Evolutionary conservation across 2,888 invertebrate species (phyloP).

Genomic region (Euclidia mi): DNA sequence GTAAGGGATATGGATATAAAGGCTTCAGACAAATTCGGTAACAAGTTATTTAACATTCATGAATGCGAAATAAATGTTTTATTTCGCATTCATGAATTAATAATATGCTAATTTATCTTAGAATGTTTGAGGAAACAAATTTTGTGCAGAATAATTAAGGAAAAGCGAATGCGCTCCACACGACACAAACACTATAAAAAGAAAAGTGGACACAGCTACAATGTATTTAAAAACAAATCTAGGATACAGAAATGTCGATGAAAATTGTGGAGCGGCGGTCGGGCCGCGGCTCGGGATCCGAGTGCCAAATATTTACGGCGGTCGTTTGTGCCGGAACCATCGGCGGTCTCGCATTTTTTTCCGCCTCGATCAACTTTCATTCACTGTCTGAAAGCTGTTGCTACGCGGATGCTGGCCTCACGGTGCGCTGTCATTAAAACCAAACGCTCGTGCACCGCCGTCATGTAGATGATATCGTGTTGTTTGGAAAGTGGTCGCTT

Average conservation of each 20-base stretch:
- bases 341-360: conserved; percentile 76
- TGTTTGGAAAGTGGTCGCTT: conserved; percentile 85
- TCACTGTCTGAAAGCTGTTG: conserved; percentile 86
- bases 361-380: conserved; percentile 87
- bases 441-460: conserved; percentile 82
- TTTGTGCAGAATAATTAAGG: conserved; percentile 61
- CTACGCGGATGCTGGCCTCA: conserved; percentile 87
- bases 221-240: conserved; percentile 48
- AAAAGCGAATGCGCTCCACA: conserved; percentile 51
- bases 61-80: conserved; percentile 73
- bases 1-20: conserved; percentile 62
- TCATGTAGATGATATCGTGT: conserved; percentile 87
- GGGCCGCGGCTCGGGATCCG: conserved; percentile 49
- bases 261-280: conserved; percentile 55
- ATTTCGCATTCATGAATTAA: conserved; percentile 74
- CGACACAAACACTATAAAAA: conserved; percentile 50
- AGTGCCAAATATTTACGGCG: conserved; percentile 74
- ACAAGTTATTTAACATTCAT: conserved; percentile 73
- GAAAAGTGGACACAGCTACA: conserved; percentile 41
- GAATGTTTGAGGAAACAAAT: conserved; percentile 66
- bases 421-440: conserved; percentile 83
- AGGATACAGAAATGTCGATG: conserved; percentile 51
- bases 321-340: conserved; percentile 73
- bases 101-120: conserved; percentile 65
- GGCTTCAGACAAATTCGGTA: conserved; percentile 69